Base-by-base conservation (phyloP, 2,797 vertebrate species). In the Alectoris magna region DNA sequence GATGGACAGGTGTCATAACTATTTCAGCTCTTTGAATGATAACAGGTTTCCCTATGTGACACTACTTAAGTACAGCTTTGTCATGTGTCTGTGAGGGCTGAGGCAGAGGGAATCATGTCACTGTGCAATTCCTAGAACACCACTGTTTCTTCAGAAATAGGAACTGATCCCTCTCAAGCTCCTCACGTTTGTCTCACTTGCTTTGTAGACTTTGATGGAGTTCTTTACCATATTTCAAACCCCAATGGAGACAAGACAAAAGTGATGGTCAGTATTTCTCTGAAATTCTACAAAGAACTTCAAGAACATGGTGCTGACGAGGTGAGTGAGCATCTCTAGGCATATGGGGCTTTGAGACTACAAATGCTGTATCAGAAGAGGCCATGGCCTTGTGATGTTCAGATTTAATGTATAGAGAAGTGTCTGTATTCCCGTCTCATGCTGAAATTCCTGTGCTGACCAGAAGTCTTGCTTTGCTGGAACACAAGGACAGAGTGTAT, bases 221-320 rank as follows among this genome's bases (percentile, higher is more conserved):
- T 99, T 94, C 98, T 99, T 85, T 99, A 99, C 97, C 99, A 99
- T 98, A 99, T 99, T 97, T 99, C 99, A 96, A 99, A 99, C 96
- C 99, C 99, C 71, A 98, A 99, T 88, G 99, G 98, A 95, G 99
- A 99, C 90, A 99, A 99, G 98, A 99, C 99, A 92, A 99, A 99
- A 98, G 97, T 99, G 95, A 99, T 99, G 99, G 98, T 99, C 98
- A 99, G 99, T 98, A 99, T 99, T 98, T 99, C 99, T 92, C 98
- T 99, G 95, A 99, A 99, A 98, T 99, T 99, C 98, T 99, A 99
- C 98, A 99, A 99, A 96, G 99, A 99, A 96, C 99, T 99, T 88
- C 99, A 99, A 97, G 99, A 99, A 93, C 99, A 99, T 0, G 99
- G 99, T 18, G 98, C 99, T 46, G 99, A 99, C 2, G 99, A 99